Evolutionary conservation across 2,113 vertebrate genomes (phyloP), one percentile per base, ranked within the genome.

Genomic region (Lanius ludovicianus): DNA sequence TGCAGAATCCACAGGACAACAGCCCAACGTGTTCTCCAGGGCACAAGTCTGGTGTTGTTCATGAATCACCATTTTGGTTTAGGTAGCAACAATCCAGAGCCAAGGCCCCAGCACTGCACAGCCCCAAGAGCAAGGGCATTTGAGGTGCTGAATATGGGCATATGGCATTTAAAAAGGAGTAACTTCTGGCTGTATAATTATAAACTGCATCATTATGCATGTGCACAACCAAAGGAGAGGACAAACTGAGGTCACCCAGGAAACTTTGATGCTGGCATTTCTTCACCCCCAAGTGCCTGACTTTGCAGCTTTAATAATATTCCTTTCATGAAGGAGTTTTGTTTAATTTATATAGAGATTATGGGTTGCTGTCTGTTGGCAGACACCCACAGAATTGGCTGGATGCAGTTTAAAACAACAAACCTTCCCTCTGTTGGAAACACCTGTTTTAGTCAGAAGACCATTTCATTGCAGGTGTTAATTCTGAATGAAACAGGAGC

Each of bases 281-380:
- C 90, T 86, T 94, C 64, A 86, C 90, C 92, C 95, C 59, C 44
- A n/a, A 75, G 75, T 4, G 16, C 67, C 83, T 95, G 95, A 96
- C 95, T 94, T 94, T 94, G 95, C 93, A 94, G 80, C 59, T 94
- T 91, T 94, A 95, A 92, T 81, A 93, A 95, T 78, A 92, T 89
- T 92, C 83, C 50, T 75, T 73, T 95, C 88, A 78, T 56, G 71
- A 74, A 91, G n/a, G 56, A 68, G 15, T 70, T 94, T 94, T 93
- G 79, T 93, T 93, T 86, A 93, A 94, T 89, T 95, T 95, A 93
- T 92, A 93, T 90, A 88, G 75, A 94, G 90, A 80, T 90, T 89
- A 95, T 70, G 90, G 64, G 90, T 59, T 86, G 82, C 90, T 68
- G 75, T 91, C 85, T 85, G 60, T 83, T 95, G 92, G 93, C 94